A percentile compares a stretch with the other conserved stretches of the same genome.
These are phyloP conservation scores for Hesperia comma DNA, from an alignment of 2,888 invertebrate species.

Conservation along the genomic window DNA sequence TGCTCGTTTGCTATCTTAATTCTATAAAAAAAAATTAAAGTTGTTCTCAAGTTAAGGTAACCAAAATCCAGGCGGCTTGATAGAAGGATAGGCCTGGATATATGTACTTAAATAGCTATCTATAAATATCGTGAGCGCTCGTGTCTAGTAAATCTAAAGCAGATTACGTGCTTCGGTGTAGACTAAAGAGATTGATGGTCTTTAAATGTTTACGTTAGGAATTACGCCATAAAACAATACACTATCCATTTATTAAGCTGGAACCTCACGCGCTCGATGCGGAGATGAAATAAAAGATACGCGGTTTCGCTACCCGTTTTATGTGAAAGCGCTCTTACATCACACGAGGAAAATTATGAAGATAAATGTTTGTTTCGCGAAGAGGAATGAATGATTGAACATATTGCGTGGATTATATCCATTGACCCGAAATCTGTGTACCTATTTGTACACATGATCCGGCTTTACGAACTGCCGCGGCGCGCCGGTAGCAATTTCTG, in stretches of 20 bases:
- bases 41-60: too few relatives aligned
- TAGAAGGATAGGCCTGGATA: too few relatives aligned
- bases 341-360: slow-evolving; percentile 33
- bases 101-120: too few relatives aligned
- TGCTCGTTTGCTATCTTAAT: too few relatives aligned
- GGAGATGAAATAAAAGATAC: slow-evolving; percentile 4
- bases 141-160: too few relatives aligned
- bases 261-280: not conserved
- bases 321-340: slow-evolving; percentile 18
- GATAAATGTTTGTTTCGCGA: slow-evolving; percentile 32
- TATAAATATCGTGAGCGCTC: too few relatives aligned
- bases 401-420: slow-evolving; percentile 28
- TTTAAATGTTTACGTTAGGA: not conserved
- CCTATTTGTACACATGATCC: slow-evolving; percentile 31
- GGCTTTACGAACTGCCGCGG: slow-evolving; percentile 10
- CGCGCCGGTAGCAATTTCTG: not conserved
- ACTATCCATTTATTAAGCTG: not conserved
- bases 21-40: too few relatives aligned
- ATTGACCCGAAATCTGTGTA: slow-evolving; percentile 30
- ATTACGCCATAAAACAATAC: not conserved
- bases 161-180: not conserved
- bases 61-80: too few relatives aligned
- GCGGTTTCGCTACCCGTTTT: not conserved
- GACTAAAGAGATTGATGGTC: not conserved
- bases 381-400: slow-evolving; percentile 30